Base-by-base conservation (phyloP, 2,113 vertebrate species). In the Hirundichthys speculiger region DNA sequence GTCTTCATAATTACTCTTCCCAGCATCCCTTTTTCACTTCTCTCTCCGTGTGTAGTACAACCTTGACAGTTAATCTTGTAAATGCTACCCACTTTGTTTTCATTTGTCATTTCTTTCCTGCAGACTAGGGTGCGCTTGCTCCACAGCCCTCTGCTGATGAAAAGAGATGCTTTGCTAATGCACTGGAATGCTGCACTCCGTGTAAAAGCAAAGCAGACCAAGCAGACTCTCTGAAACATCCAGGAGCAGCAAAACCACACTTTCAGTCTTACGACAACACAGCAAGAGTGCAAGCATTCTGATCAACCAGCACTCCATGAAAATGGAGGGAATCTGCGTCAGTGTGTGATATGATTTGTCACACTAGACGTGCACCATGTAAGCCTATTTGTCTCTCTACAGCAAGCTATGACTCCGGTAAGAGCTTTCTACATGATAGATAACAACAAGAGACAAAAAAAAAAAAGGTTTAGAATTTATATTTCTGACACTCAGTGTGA, bases 41-140 rank as follows among this genome's bases (percentile, higher is more conserved):
- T 34, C 6, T 34, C 6, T 34, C 6, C 11, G 30, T 34, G 30
- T 58, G 30, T 49, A 12, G 50, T 43, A 16, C 5, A 65, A 46
- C 43, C 4, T n/a, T 77, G 72, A 68, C 64, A 81, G 68, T 39
- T 76, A 65, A 80, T 82, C 69, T 24, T 53, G 27, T 58, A 76
- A 75, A 71, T 74, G 63, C 51, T 54, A 34, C 47, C 21, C 27
- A 49, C 52, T 76, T 78, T 74, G 58, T 80, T 74, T 71, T 76
- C 19, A 27, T 67, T 62, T 73, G 58, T 64, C 49, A 20, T 68
- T 47, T 71, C 25, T 66, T 13, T 67, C 69, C 25, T 46, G 5
- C 25, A 21, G 52, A 24, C 64, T 14, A n/a, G 2, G 15, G 24
- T 10, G 3, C 10, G 2, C 13, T n/a, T 19, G 57, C 71, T 73